Conservation (phyloP, 2,797 vertebrate species). For the Microcaecilia unicolor region DNA sequence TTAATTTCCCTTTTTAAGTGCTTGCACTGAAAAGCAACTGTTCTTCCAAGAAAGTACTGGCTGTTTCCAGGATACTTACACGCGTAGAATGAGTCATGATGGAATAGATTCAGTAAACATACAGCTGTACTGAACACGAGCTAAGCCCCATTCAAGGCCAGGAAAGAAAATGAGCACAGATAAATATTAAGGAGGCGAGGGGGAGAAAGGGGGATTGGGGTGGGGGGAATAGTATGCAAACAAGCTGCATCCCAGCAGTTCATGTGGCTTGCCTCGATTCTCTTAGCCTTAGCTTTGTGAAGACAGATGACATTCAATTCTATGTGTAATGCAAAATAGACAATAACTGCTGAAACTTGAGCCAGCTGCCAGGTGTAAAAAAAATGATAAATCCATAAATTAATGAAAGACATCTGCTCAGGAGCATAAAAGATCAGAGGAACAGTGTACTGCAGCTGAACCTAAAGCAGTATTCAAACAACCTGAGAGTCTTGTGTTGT, state of each 20-base stretch:
- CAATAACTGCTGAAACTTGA: slow-evolving; percentile 91
- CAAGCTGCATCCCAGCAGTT: slow-evolving; percentile 61
- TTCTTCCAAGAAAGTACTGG: slow-evolving; percentile 75
- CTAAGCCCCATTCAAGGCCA: slow-evolving; percentile 77
- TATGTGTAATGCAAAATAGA: slow-evolving; percentile 76
- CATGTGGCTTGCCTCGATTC: slow-evolving; percentile 57
- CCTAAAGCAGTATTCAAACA: slow-evolving; percentile 61
- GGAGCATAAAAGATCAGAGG: slow-evolving; percentile 83
- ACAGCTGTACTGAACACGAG: slow-evolving; percentile 73
- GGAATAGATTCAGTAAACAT: slow-evolving; percentile 79
- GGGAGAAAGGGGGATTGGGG: slow-evolving; percentile 42
- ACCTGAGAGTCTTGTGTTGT: slow-evolving; percentile 41
- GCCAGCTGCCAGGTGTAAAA: slow-evolving; percentile 90
- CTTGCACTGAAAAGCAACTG: slow-evolving; percentile 67
- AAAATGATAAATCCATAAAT: slow-evolving; percentile 90
- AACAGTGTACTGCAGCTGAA: slow-evolving; percentile 65
- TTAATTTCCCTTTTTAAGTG: slow-evolving; percentile 71
- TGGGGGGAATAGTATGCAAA: slow-evolving; percentile 52
- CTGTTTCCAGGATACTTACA: slow-evolving; percentile 81
- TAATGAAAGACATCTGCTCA: slow-evolving; percentile 92
- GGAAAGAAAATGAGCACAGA: slow-evolving; percentile 80
- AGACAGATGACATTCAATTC: slow-evolving; percentile 80
- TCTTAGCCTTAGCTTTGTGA: slow-evolving; percentile 69
- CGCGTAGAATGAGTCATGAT: slow-evolving; percentile 76
- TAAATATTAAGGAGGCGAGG: slow-evolving; percentile 78